phyloP scores from a whole-genome alignment of 2,113 vertebrate species.

The Passer domesticus region DNA sequence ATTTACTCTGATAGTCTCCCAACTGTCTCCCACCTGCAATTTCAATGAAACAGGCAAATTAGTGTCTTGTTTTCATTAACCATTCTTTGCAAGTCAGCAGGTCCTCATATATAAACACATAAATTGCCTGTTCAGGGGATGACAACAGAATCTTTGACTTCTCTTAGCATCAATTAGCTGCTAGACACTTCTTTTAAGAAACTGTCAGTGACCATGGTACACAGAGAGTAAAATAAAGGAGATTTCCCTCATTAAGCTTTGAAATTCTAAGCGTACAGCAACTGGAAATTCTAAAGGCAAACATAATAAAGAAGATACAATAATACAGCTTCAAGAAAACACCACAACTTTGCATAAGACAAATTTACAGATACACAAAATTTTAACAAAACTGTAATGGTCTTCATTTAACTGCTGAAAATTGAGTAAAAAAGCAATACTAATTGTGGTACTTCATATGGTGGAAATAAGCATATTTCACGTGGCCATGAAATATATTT shows the following conservation, averaged over 20 bases:
- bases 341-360: not conserved
- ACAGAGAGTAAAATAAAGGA: not conserved
- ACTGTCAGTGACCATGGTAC: not conserved
- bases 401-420: not conserved
- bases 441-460: not conserved
- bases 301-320: not conserved
- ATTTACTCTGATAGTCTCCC: not conserved
- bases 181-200: not conserved
- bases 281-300: not conserved
- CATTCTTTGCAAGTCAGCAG: not conserved
- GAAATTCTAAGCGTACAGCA: not conserved
- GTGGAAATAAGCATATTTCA: not conserved
- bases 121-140: not conserved
- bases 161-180: not conserved
- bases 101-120: not conserved
- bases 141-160: constrained; percentile 1
- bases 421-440: not conserved
- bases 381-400: not conserved
- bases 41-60: not conserved
- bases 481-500: not conserved
- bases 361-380: not conserved
- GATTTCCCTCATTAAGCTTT: not conserved
- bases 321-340: not conserved
- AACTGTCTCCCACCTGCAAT: not conserved
- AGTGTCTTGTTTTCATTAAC: not conserved